phyloP scores from a whole-genome alignment of 1,140 invertebrate genomes.

The Cotesia chilonis region DNA sequence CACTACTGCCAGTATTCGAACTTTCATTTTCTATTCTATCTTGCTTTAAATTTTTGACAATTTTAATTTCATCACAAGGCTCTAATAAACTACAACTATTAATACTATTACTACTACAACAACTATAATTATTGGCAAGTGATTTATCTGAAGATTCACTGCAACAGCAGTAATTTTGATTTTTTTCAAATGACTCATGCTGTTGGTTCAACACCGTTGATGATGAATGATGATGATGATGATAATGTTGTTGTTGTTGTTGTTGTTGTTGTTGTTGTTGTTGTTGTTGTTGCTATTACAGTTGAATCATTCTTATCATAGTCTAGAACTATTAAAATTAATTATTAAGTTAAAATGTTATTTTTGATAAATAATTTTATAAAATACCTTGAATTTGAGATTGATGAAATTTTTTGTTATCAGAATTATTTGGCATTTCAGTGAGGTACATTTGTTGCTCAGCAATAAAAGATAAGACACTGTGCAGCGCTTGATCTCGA shows the following conservation, averaged over 20 bases:
- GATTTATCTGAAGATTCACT: too few relatives aligned
- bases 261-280: constrained; percentile 36
- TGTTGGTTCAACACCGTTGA: constrained; percentile 31
- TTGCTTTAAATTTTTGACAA: constrained; percentile 48
- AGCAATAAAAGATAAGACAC: constrained; percentile 77
- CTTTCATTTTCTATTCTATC: constrained; percentile 46
- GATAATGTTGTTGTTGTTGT: constrained; percentile 27
- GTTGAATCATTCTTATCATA: constrained; percentile 37
- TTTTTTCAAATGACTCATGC: too few relatives aligned
- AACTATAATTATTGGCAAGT: too few relatives aligned
- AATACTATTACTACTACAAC: too few relatives aligned
- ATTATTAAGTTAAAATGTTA: neutral
- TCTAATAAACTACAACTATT: too few relatives aligned
- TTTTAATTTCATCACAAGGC: constrained; percentile 46
- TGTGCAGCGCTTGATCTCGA: constrained; percentile 75
- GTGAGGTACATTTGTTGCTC: constrained; percentile 77
- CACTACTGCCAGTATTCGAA: too few relatives aligned
- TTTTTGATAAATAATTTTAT: too few relatives aligned
- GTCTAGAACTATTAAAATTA: constrained; percentile 39
- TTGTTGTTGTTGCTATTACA: constrained; percentile 2
- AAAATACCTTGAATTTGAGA: constrained; percentile 45
- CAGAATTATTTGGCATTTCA: constrained; percentile 50
- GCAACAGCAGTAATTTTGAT: too few relatives aligned
- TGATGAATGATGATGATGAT: too few relatives aligned
- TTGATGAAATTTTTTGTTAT: constrained; percentile 40